Evolutionary conservation across 2,888 invertebrate species (phyloP).

Genomic region (Eupithecia centaureata): DNA sequence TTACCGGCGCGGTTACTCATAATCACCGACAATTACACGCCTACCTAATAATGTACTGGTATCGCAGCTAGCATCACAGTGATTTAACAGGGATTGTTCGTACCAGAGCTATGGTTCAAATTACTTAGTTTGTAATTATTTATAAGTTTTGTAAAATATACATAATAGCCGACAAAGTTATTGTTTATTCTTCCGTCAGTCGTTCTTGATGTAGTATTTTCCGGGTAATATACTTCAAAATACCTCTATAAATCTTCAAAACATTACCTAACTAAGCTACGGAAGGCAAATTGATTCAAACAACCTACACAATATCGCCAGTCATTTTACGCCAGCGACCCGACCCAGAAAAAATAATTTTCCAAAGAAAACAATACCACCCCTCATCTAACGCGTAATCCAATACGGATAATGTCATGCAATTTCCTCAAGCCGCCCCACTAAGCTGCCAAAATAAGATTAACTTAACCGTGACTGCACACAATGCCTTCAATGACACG

Average conservation of each 20-base stretch:
- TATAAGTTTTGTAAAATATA: constrained; percentile 13
- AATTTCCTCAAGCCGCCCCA: constrained; percentile 40
- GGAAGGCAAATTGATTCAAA: constrained; percentile 10
- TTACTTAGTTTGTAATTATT: constrained; percentile 7
- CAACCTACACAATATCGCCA: constrained; percentile 15
- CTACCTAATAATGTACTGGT: constrained; percentile 20
- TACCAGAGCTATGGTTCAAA: neutral
- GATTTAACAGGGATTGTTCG: constrained; percentile 11
- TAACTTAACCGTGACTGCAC: constrained; percentile 44
- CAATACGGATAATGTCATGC: constrained; percentile 44
- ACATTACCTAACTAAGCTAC: neutral
- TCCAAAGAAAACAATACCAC: constrained; percentile 41
- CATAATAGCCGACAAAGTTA: neutral
- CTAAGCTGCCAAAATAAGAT: constrained; percentile 44
- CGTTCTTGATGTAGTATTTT: neutral
- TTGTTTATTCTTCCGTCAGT: neutral
- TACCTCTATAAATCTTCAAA: too few relatives aligned
- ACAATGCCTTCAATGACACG: constrained; percentile 55
- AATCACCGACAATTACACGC: constrained; percentile 26
- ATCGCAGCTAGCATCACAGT: constrained; percentile 11
- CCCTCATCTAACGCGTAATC: constrained; percentile 41
- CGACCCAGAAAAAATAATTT: constrained; percentile 21
- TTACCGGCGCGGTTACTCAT: constrained; percentile 20
- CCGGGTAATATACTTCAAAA: neutral
- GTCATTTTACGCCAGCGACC: constrained; percentile 18